Conservation (phyloP, 2,113 vertebrate species). For the Vulpes vulpes region DNA sequence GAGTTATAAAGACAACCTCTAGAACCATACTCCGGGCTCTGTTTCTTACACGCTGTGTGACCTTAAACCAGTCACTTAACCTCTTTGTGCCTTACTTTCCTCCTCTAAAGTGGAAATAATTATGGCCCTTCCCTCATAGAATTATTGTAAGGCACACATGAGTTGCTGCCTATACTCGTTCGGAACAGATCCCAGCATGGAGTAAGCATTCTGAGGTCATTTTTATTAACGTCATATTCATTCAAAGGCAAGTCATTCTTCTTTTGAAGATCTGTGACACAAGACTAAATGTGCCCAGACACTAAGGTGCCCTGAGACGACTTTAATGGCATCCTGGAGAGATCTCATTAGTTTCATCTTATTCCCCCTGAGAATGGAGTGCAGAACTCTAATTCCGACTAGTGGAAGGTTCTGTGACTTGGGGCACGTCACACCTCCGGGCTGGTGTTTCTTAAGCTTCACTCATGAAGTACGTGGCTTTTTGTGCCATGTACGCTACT, state of each 20-base stretch:
- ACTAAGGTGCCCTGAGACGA: rapidly evolving
- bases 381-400: not conserved
- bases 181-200: not conserved
- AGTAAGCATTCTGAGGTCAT: not conserved
- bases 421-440: not conserved
- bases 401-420: not conserved
- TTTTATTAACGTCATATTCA: not conserved
- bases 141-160: not conserved
- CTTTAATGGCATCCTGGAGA: not conserved
- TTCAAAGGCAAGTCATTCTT: not conserved
- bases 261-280: not conserved
- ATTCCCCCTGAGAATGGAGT: not conserved
- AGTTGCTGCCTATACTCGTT: not conserved
- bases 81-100: not conserved
- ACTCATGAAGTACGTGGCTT: not conserved
- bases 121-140: not conserved
- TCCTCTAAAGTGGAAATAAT: not conserved
- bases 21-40: not conserved
- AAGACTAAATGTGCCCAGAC: not conserved
- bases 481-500: not conserved
- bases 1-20: not conserved
- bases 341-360: too few relatives aligned
- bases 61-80: not conserved
- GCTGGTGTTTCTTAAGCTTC: not conserved
- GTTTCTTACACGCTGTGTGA: not conserved